These are phyloP conservation scores for Nomada fucata DNA, from an alignment of 2,888 invertebrate genomes.

Conservation along the genomic window DNA sequence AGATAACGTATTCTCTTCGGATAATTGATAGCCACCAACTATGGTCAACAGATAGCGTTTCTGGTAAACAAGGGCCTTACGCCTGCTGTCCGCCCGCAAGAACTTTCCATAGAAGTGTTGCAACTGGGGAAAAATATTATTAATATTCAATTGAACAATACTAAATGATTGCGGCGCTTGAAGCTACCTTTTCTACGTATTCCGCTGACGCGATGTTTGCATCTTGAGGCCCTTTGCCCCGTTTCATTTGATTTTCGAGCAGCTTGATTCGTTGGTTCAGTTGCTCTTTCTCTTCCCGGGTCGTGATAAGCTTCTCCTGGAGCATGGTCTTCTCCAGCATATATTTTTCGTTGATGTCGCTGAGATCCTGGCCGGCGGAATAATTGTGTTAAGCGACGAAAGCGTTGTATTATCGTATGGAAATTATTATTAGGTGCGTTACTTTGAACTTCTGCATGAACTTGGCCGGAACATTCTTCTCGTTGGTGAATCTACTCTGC, in stretches of 20 bases:
- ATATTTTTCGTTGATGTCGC: conserved; percentile 70
- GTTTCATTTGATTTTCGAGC: conserved; percentile 71
- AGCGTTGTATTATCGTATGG: neutral
- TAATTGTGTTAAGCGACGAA: neutral
- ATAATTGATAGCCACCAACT: conserved; percentile 86
- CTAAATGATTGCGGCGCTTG: neutral
- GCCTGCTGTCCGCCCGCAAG: conserved; percentile 92
- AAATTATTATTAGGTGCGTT: neutral
- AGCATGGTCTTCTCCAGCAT: conserved; percentile 73
- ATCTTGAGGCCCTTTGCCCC: conserved; percentile 15
- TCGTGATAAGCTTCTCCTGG: conserved; percentile 74
- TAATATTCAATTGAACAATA: neutral
- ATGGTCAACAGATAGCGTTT: conserved; percentile 93
- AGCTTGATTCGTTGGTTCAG: conserved; percentile 68
- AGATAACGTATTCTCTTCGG: conserved; percentile 84
- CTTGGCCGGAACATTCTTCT: conserved; percentile 76
- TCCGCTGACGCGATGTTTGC: neutral
- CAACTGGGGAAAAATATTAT: conserved; percentile 78
- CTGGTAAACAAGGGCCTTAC: conserved; percentile 95
- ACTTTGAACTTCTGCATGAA: conserved; percentile 83
- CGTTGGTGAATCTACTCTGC: conserved; percentile 80
- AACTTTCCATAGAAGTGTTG: conserved; percentile 88
- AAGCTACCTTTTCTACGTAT: conserved; percentile 55
- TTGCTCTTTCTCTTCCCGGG: conserved; percentile 75
- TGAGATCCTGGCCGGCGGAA: conserved; percentile 68